phyloP scores from a whole-genome alignment of 2,888 invertebrate genomes.

The Eupithecia tripunctaria region DNA sequence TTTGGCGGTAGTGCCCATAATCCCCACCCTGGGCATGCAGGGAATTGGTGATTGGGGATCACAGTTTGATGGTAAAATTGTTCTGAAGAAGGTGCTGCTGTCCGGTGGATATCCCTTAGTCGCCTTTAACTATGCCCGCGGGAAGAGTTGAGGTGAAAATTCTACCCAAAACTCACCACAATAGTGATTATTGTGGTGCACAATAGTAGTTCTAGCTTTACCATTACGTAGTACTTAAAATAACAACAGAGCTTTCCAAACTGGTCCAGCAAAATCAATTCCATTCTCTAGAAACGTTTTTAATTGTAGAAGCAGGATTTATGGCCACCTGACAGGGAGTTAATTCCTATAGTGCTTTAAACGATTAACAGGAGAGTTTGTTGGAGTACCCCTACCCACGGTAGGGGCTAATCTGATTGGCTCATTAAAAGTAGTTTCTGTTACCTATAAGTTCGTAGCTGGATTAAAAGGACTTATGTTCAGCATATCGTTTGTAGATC shows the following conservation, averaged over 20 bases:
- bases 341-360: constrained; percentile 29
- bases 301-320: constrained; percentile 32
- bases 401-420: neutral
- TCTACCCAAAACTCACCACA: too few species aligned
- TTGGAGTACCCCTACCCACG: neutral
- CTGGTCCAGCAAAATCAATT: constrained; percentile 13
- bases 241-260: neutral
- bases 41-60: too few species aligned
- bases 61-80: too few species aligned
- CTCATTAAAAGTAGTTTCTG: neutral
- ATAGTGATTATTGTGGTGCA: too few species aligned
- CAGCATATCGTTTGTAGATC: too few species aligned
- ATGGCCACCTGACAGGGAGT: constrained; percentile 13
- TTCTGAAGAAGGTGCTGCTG: too few species aligned
- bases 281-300: constrained; percentile 19
- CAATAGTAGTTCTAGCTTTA: neutral
- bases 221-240: neutral
- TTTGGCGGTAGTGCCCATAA: too few species aligned
- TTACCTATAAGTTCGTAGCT: neutral
- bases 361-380: neutral
- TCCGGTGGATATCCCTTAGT: too few species aligned
- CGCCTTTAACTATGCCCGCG: too few species aligned
- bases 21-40: too few species aligned
- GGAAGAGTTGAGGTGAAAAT: too few species aligned
- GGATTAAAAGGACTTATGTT: too few species aligned